Base-by-base conservation (phyloP, 2,888 invertebrate genomes). In the Chymomyza caudatula region DNA sequence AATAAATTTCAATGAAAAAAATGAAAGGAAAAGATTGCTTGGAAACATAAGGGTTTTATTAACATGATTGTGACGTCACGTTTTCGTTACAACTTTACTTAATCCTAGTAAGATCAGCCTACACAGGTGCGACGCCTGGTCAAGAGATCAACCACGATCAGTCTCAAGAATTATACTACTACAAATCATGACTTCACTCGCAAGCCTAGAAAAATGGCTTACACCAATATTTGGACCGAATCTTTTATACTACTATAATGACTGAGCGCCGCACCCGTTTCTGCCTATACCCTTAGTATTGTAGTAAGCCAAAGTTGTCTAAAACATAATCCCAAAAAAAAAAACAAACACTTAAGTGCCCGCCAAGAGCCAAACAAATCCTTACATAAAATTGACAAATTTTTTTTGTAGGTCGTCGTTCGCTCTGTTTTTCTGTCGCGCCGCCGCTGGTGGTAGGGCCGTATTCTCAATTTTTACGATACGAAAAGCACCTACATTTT, bases 351-450 rank as follows among this genome's bases (percentile, higher is more conserved):
- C 29, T 37, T 37, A 37, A 37, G 29, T 37, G 29, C 29, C 29
- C 11, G 11, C 29, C 29, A 37, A 2, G 11, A 37, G 29, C 29
- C 29, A 37, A 8, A 11, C 71, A 57, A 53, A 72, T 71, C 61
- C 83, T 81, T 87, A 80, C 82, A 79, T 79, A 77, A 83, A 83
- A 81, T 87, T 88, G 79, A 85, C 88, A 81, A 87, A 88, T 87
- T 88, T 86, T 77, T 60, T 63, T 58, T 68, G 60, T 56, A 25
- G 53, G 19, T 20, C 63, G 43, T 44, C 47, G 20, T 22, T 22
- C 51, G 6, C 8, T n/a, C 59, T 56, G 43, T 49, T 47, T 53
- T 60, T 47, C 47, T 43, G 44, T 42, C 23, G 71, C 69, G 65
- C 68, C 67, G 73, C 4, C 58, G 77, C 62, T 69, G 68, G 62